Evolutionary conservation across 2,797 vertebrate species (phyloP).

Genomic region (Macropodus opercularis): DNA sequence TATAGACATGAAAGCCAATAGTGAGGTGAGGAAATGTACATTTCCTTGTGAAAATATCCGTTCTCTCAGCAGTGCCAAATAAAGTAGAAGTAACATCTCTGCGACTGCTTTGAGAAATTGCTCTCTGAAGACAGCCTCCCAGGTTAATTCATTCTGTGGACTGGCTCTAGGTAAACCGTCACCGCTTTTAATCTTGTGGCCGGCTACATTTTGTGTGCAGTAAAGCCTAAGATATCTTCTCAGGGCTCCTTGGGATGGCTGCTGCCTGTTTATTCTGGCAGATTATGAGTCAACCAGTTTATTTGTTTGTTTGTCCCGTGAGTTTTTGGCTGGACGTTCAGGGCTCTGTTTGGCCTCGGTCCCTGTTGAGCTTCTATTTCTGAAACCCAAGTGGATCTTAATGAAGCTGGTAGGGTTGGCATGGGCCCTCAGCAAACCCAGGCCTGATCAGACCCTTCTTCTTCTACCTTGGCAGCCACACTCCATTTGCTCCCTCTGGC

Average conservation of each 20-base stretch:
- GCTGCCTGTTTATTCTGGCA: conserved; percentile 81
- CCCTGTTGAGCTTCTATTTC: conserved; percentile 83
- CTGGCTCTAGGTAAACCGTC: conserved; percentile 64
- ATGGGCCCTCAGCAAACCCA: conserved; percentile 81
- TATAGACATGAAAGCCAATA: conserved; percentile 39
- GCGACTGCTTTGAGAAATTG: conserved; percentile 77
- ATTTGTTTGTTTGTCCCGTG: conserved; percentile 84
- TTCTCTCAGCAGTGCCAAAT: conserved; percentile 68
- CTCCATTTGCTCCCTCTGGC: conserved; percentile 84
- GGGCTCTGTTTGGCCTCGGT: conserved; percentile 76
- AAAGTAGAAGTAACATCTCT: conserved; percentile 73
- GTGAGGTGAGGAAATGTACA: conserved; percentile 74
- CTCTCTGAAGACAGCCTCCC: conserved; percentile 74
- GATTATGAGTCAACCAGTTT: conserved; percentile 74
- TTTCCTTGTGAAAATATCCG: conserved; percentile 76
- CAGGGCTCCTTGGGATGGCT: conserved; percentile 75
- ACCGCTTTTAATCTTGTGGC: conserved; percentile 72
- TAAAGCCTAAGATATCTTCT: conserved; percentile 78
- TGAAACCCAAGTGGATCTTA: conserved; percentile 81
- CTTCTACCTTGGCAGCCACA: conserved; percentile 84
- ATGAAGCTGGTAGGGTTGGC: conserved; percentile 82
- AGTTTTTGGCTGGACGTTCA: conserved; percentile 77
- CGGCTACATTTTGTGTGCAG: conserved; percentile 72
- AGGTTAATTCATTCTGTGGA: conserved; percentile 77
- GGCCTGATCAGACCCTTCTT: conserved; percentile 83